Base-by-base conservation (phyloP, 2,113 vertebrate species). In the Platichthys flesus region DNA sequence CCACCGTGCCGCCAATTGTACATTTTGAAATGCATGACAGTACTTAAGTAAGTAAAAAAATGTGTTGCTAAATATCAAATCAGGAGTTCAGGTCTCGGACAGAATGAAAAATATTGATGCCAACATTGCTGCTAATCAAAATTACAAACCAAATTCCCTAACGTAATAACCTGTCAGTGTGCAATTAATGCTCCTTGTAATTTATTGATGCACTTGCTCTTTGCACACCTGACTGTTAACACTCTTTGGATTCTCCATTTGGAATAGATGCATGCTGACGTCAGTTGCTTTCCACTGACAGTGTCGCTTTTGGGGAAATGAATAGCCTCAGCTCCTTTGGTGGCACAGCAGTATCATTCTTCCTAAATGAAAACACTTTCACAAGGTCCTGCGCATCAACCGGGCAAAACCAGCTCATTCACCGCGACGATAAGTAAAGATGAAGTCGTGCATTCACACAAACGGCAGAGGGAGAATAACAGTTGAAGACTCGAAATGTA, bases 291-390 rank as follows among this genome's bases (percentile, higher is more conserved):
- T 80, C 57, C 57, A 67, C 65, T 71, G 75, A 80, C 76, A 68
- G 14, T 67, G 71, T 69, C 28, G 65, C 60, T 35, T 12, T 35
- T 23, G 40, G 4, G 57, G 21, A 85, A 81, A 89, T 83, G 4
- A 87, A 81, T 66, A 54, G 76, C 16, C 63, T 51, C 15, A 3
- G 66, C 83, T 66, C 26, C 79, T 79, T 69, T 59, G 67, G 76
- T 78, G 81, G 88, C 81, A 72, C 77, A 52, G 72, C 74, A 59
- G 63, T 79, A 77, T 88, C 67, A 60, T 56, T 86, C 75, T 76
- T 58, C 45, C 45, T 37, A 67, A 76, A 86, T 78, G 57, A 81
- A 87, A 79, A 63, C 74, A 66, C 63, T 56, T 71, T 70, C 60
- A 21, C n/a, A 59, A 74, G 78, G 71, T 86, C 37, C 68, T 68